phyloP scores from a whole-genome alignment of 2,888 invertebrate genomes.

The Anthophora plumipes region DNA sequence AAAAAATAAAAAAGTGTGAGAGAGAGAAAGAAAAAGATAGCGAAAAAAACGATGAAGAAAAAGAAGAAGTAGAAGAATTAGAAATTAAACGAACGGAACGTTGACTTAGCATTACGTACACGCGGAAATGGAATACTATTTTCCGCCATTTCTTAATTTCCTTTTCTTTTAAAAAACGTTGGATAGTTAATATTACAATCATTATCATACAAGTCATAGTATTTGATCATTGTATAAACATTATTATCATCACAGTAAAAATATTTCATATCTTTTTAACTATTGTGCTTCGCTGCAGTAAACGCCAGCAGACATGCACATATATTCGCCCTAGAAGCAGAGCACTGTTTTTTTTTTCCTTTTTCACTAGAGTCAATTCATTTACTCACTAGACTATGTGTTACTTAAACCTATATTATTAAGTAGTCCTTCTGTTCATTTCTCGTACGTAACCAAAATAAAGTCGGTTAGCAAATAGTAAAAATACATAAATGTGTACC shows the following conservation, averaged over 20 bases:
- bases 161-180: conserved; percentile 75
- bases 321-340: conserved; percentile 63
- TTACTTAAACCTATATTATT: conserved; percentile 72
- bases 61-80: conserved; percentile 15
- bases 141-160: conserved; percentile 54
- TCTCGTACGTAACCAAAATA: conserved; percentile 78
- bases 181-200: conserved; percentile 78
- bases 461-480: conserved; percentile 78
- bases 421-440: conserved; percentile 79
- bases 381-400: conserved; percentile 66
- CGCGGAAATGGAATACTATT: conserved; percentile 56
- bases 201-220: conserved; percentile 81
- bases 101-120: conserved; percentile 71
- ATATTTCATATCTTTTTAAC: conserved; percentile 81
- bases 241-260: conserved; percentile 85
- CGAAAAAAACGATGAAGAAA: conserved; percentile 1
- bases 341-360: conserved; percentile 57
- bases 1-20: conserved; percentile 28
- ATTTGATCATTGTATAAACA: conserved; percentile 84
- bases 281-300: conserved; percentile 70
- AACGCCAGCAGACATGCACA: conserved; percentile 61
- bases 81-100: conserved; percentile 67
- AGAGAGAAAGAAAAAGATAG: conserved; percentile 14
- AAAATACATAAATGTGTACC: conserved; percentile 78
- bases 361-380: conserved; percentile 73